Evolutionary conservation across 2,888 invertebrate genomes (phyloP), one percentile per base, ranked within the genome.

Genomic region (Ganaspis brasiliensis): DNA sequence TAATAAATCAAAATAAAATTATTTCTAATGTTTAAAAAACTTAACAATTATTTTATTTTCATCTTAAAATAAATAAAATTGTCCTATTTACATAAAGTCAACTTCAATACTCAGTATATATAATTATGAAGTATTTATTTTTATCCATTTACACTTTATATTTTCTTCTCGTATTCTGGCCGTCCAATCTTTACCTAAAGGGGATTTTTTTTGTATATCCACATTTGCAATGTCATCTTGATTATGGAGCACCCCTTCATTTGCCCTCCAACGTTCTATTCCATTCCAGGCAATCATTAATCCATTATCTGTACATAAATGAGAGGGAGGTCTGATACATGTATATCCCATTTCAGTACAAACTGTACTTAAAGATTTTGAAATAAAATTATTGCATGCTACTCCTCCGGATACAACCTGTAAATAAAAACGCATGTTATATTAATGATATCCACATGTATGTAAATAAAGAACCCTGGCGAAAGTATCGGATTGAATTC

Each of bases 231-330:
- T 92, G 87, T 95, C 92, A 6, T 91, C 84, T 61, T 75, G 81
- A 76, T 89, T 81, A 61, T 85, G 87, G 49, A 89, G 78, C 76
- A 92, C 82, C 72, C 94, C 95, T 79, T 92, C 84, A 21, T 93
- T 92, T 26, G 90, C 91, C 74, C 87, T 91, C 85, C 94, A 93
- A 91, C 95, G 96, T 92, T 99, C 98, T 72, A 98, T 93, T 9
- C 98, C 99, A 93, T 98, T 98, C 98, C 99, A 99, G 19, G 99
- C 99, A 86, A 99, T 97, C 99, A 99, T 99, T 40, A 98, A 94
- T 8, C 99, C 99, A 93, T 99, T 99, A 91, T 99, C 99, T 0
- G 98, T 98, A 90, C 99, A 99, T 10, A 98, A 93, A 87, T 94
- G 93, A 24, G 96, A 95, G 2, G 97, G 96, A 14, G 99, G 98